Base-by-base conservation (phyloP, 1,140 invertebrate genomes). In the Ceratoteleas bidentatus region DNA sequence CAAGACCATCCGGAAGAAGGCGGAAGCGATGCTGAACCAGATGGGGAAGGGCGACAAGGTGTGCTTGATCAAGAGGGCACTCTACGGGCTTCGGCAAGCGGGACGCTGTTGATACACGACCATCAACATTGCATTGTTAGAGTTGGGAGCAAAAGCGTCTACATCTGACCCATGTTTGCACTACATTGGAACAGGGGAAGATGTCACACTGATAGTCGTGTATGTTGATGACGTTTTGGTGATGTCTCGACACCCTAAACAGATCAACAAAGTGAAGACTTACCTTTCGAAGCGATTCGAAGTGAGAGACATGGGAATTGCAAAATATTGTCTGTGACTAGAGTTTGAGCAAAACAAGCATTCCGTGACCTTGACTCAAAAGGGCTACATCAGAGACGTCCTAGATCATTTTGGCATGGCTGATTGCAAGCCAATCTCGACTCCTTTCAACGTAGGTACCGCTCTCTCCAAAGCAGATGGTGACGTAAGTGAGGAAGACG, bases 11-110 rank as follows among this genome's bases (percentile, higher is more conserved):
- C 40, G 40, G 43, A 66, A 56, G 40, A 56, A 56, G 34, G 36
- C 64, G 1, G 15, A 1, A 36, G 45, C 15, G 40, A 57, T 38
- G 56, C 38, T 40, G 6, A 7, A 43, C 3, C 13, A 45, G 36
- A 8, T 58, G 13, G 13, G 2, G 2, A 15, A 43, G 38, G 60
- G 60, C 47, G 69, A 78, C 50, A 84, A 74, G 40, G 83, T 84
- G 0, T 84, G 76, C 40, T 33, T 74, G 33, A 47, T 87, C 24
- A 79, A 81, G 49, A 87, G 86, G 66, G 62, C 84, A 10, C 47
- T 89, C 0, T 89, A 89, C 72, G 88, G 88, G 14, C 54, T 89
- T 7, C 83, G 84, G 38, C 85, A 88, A 49, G 69, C 84, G 6
- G 78, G 85, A 34, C 66, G 78, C 32, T 33, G 68, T 8, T 89